Conservation (phyloP, 2,797 vertebrate species). For the Ambastaia sidthimunki region DNA sequence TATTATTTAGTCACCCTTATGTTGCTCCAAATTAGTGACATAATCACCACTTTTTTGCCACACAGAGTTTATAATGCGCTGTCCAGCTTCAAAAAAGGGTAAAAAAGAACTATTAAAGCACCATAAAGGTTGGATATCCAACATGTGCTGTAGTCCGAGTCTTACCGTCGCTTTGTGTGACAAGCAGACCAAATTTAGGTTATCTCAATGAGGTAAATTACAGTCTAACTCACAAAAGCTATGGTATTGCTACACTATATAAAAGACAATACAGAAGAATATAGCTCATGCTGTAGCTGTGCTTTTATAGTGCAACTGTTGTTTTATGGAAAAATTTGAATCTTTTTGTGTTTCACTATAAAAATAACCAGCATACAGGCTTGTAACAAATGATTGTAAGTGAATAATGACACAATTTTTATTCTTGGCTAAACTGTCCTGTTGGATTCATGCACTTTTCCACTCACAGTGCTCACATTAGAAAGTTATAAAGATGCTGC, state of each 20-base stretch:
- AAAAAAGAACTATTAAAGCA: neutral
- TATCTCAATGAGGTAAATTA: neutral
- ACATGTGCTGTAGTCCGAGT: neutral
- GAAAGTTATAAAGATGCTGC: conserved; percentile 31
- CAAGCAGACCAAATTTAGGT: too few species aligned
- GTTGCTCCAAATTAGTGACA: neutral
- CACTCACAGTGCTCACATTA: conserved; percentile 3
- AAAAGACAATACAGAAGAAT: neutral
- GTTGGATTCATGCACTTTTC: conserved; percentile 5
- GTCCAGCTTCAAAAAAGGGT: neutral
- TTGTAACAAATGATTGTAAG: neutral
- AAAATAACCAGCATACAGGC: neutral
- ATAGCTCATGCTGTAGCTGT: neutral
- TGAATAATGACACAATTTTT: neutral
- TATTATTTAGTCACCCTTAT: neutral
- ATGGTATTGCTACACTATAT: neutral
- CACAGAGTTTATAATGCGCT: neutral
- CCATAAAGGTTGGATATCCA: neutral
- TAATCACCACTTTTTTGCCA: neutral
- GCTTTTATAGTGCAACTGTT: neutral
- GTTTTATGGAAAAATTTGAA: too few species aligned
- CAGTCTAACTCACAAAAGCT: neutral
- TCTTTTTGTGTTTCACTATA: too few species aligned
- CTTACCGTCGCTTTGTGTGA: neutral
- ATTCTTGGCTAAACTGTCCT: neutral